Evolutionary conservation across 2,113 vertebrate genomes (phyloP).

Genomic region (Talpa occidentalis): DNA sequence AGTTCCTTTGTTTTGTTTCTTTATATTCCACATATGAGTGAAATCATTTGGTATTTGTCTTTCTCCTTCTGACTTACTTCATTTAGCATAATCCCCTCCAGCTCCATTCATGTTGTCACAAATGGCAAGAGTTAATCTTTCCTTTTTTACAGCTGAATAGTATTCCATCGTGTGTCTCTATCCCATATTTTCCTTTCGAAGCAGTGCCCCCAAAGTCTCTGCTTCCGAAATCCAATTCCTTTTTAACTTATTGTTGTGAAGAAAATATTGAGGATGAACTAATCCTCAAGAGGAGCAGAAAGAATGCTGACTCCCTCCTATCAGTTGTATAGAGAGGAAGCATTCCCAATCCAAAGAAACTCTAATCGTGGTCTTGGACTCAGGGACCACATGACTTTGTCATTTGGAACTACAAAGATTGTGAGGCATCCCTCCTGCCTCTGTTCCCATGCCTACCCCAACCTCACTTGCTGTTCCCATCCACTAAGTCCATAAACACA

Average conservation of each 20-base stretch:
- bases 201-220: background rate
- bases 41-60: too few species aligned
- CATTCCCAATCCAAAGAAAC: background rate
- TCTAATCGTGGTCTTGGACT: background rate
- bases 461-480: background rate
- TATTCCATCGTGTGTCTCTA: too few species aligned
- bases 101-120: too few species aligned
- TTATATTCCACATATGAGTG: too few species aligned
- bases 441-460: background rate
- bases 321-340: background rate
- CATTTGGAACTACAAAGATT: background rate
- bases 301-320: rapidly evolving
- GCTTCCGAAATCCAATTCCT: background rate
- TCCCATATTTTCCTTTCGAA: background rate
- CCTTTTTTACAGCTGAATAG: too few species aligned
- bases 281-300: background rate
- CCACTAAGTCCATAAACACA: background rate
- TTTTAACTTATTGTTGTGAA: background rate
- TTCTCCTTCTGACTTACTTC: too few species aligned
- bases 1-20: too few species aligned
- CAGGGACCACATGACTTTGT: background rate
- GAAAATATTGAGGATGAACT: background rate
- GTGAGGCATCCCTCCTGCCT: background rate
- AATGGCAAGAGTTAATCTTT: too few species aligned
- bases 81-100: too few species aligned